Base-by-base conservation (phyloP, 2,113 vertebrate genomes). In the Panthera tigris region DNA sequence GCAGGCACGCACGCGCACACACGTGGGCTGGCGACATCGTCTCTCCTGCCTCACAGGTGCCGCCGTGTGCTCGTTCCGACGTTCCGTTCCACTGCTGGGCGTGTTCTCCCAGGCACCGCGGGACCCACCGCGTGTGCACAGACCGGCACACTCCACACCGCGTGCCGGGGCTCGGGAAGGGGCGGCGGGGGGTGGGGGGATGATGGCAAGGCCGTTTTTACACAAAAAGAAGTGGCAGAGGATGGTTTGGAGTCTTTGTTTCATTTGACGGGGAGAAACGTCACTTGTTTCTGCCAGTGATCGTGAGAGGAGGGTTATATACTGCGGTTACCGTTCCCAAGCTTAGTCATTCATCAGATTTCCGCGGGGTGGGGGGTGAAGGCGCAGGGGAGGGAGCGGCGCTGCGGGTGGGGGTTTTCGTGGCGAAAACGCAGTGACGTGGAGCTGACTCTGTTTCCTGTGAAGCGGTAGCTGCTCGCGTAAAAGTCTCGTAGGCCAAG, bases 321-420 rank as follows among this genome's bases (percentile, higher is more conserved):
- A 2, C 88, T 27, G 0, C 66, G 16, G 93, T 93, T 90, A 97
- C 94, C 88, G 65, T 80, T 95, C 33, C 61, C 48, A 65, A 94
- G 97, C 98, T 93, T 96, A 96, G 89, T 96, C 98, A 98, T 98
- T 98, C 98, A 97, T 98, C 98, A 97, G 85, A 86, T 98, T 99
- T 96, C 36, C 52, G 0, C 4, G 50, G 3, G 50, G 71, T 52
- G 79, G 76, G 27, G 4, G 80, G 61, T 9, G 29, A 18, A 16
- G 45, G 57, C 12, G 18, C 6, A 27, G 91, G 57, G 4, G 36
- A 3, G 23, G 5, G 0, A 41, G 3, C 27, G 12, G 14, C 2
- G 2, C 33, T 5, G 3, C 0, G 11, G 7, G 3, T 0, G 7
- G 39, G n/a, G 91, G 87, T 82, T 95, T 97, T 69, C 71, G 80